Evolutionary conservation across 2,888 invertebrate species (phyloP).

Genomic region (Electrophaes corylata): DNA sequence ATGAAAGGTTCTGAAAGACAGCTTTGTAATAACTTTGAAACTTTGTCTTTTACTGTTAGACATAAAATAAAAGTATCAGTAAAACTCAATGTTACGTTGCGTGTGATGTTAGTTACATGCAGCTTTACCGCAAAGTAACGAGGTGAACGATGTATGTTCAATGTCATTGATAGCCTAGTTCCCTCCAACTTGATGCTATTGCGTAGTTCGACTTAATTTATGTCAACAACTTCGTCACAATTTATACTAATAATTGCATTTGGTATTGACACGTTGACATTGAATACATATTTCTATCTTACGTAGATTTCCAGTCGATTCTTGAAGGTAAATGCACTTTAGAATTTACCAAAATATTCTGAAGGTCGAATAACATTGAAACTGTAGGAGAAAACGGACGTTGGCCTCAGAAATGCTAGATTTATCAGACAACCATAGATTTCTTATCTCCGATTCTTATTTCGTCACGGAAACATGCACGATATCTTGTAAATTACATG

Average conservation of each 20-base stretch:
- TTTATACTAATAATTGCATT: constrained; percentile 14
- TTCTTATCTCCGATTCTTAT: constrained; percentile 20
- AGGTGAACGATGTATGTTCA: neutral
- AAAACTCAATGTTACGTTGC: neutral
- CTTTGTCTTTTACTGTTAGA: neutral
- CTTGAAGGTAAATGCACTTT: constrained; percentile 19
- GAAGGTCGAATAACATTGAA: constrained; percentile 14
- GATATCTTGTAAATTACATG: constrained; percentile 23
- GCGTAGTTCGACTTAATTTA: constrained; percentile 10
- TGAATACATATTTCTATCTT: constrained; percentile 17
- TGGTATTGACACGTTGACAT: constrained; percentile 18
- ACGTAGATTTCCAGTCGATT: neutral
- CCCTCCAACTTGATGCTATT: constrained; percentile 3
- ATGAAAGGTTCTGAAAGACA: neutral
- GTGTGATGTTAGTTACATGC: neutral
- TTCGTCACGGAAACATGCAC: constrained; percentile 19
- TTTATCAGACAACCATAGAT: constrained; percentile 18
- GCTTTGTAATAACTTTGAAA: neutral
- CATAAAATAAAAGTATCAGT: neutral
- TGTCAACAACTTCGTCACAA: constrained; percentile 14
- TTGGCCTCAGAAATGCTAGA: constrained; percentile 13
- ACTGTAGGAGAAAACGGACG: constrained; percentile 10
- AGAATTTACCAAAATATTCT: neutral
- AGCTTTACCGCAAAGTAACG: neutral
- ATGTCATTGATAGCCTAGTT: constrained; percentile 9